Evolutionary conservation across 2,888 invertebrate genomes (phyloP).

Genomic region (Stenichneumon culpator): DNA sequence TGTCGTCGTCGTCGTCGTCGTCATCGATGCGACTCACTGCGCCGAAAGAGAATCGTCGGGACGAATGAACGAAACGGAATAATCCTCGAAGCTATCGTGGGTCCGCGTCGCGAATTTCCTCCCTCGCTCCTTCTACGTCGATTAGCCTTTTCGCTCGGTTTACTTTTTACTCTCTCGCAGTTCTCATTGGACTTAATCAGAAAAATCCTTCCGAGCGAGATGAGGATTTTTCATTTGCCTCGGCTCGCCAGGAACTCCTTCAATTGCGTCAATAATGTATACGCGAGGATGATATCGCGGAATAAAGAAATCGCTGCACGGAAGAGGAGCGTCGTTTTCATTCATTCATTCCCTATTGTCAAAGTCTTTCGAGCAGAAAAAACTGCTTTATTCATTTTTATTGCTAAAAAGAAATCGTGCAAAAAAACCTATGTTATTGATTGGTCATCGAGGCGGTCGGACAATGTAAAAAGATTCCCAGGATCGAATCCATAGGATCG

Average conservation of each 20-base stretch:
- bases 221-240: constrained; percentile 32
- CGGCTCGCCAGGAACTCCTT: background rate
- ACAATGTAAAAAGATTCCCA: too few species aligned
- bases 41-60: constrained; percentile 57
- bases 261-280: constrained; percentile 1
- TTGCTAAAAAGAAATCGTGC: too few species aligned
- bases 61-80: constrained; percentile 62
- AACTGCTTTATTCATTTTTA: background rate
- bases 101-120: constrained; percentile 52
- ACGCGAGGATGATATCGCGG: background rate
- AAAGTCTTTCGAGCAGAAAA: background rate
- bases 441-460: too few species aligned
- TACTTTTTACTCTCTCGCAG: constrained; percentile 32
- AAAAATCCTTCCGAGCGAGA: constrained; percentile 17
- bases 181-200: constrained; percentile 28
- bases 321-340: background rate
- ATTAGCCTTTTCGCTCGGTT: constrained; percentile 60
- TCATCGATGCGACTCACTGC: constrained; percentile 40
- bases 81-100: constrained; percentile 57
- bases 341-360: background rate
- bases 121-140: constrained; percentile 42
- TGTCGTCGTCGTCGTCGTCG: constrained; percentile 49
- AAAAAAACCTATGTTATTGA: too few species aligned
- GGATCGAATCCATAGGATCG: too few species aligned
- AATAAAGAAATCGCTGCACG: background rate